Base-by-base conservation (phyloP, 1,140 invertebrate species). In the Hylaeus volcanicus region DNA sequence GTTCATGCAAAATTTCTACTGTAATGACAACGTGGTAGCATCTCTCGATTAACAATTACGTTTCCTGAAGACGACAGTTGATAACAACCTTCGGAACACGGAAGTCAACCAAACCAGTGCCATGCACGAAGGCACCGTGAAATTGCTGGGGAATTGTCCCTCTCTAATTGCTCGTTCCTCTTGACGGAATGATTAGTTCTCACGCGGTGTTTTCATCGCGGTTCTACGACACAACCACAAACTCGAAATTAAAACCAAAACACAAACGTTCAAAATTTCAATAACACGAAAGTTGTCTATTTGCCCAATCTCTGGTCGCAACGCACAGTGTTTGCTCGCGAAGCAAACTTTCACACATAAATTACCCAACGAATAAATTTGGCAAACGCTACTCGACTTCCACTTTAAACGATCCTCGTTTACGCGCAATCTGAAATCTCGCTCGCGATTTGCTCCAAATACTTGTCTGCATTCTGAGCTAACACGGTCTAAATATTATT, bases 101-200 rank as follows among this genome's bases (percentile, higher is more conserved):
- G 86, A 88, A 88, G 82, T 80, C 41, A 45, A 61, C 48, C 55
- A 60, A 45, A 61, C 48, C 55, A 60, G 69, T 60, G 48, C 58
- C 82, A 82, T 76, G 85, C 82, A 88, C 58, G 73, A 85, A 85
- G 74, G 58, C 79, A 74, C 79, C 58, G 71, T 74, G 60, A 80
- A 85, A 86, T 86, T 65, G 61, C 63, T 37, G 72, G 56, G 70
- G 73, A 63, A 69, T 68, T 76, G 74, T 79, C 76, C 60, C 43
- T 48, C 60, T 75, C 81, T 83, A 63, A 66, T 73, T 74, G 71
- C 26, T 43, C 39, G 37, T 43, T 65, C 71, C 70, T 80, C 76
- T 55, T 63, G 37, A 71, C 41, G 39, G 12, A 70, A 45, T 26
- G 51, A 70, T 70, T 51, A 26, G n/a, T 76, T 68, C 53, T 14